Base-by-base conservation (phyloP, 2,113 vertebrate species). In the Chloropsis cyanopogon region DNA sequence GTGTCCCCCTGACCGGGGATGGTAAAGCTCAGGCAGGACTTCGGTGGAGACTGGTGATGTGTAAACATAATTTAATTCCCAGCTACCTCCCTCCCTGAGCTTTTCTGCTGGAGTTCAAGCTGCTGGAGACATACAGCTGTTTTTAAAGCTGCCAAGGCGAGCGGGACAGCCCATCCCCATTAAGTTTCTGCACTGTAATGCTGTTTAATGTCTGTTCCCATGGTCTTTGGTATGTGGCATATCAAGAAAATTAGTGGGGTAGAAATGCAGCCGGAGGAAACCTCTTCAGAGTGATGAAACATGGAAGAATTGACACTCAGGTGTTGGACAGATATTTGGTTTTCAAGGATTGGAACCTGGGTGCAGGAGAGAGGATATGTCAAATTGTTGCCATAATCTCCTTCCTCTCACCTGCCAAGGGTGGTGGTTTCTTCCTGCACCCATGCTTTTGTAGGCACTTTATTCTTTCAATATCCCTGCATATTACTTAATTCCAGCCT, bases 111-210 rank as follows among this genome's bases (percentile, higher is more conserved):
- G 46, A 82, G n/a, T 63, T 94, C 63, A 77, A 78, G 59, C 72
- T 89, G 88, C 82, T 88, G 72, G 61, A 69, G 66, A 72, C 2
- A 6, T 78, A 87, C 7, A 22, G 29, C 76, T 77, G 60, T 60
- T 87, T 91, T 77, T 75, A 90, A 82, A 71, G 87, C 79, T 95
- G 92, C 84, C 82, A 73, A 46, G 26, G 63, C 82, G 86, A 68
- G 56, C 64, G 80, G 92, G 82, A 61, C 63, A 49, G 72, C 65
- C 84, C 4, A 5, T 66, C 81, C 68, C 44, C 16, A 11, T 44
- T 78, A 49, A 42, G 53, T 94, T 95, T 82, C 77, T 84, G 80
- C 35, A 16, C 31, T 26, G 24, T 70, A 56, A 71, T 59, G 46
- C 46, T 85, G 24, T 76, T 85, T 81, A 61, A 35, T 61, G 42